These are phyloP conservation scores for Micromussa lordhowensis DNA, from an alignment of 92 coral and sea anemone genomes.

Conservation along the genomic window DNA sequence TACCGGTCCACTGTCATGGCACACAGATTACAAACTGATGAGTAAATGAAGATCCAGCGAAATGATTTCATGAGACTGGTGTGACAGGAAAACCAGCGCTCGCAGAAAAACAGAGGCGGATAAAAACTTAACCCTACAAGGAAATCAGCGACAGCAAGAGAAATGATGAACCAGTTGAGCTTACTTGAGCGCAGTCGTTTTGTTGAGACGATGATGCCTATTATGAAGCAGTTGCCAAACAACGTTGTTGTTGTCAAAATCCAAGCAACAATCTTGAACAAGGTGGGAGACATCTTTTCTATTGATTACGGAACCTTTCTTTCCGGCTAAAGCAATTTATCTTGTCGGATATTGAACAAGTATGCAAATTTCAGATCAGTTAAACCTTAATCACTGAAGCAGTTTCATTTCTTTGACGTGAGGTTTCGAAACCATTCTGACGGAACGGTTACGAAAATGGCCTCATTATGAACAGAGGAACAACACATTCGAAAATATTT, in stretches of 20 bases:
- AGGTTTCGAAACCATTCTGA: no score
- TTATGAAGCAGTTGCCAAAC: not conserved
- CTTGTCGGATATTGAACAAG: no score
- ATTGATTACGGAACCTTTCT: no score
- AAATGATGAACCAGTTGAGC: conserved; percentile 1
- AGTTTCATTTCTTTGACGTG: no score
- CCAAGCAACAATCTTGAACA: not conserved
- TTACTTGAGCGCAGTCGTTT: not conserved
- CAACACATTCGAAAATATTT: no score
- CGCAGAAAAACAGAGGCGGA: conserved; percentile 10
- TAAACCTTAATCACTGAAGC: no score
- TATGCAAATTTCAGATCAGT: no score
- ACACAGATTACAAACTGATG: conserved; percentile 2
- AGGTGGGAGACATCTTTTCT: no score
- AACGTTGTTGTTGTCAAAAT: not conserved
- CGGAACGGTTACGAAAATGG: no score
- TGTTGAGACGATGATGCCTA: not conserved
- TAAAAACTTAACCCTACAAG: not conserved
- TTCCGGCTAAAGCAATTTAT: no score
- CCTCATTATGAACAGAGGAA: no score
- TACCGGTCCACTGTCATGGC: not conserved
- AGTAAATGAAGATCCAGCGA: conserved; percentile 18
- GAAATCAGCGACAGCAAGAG: conserved; percentile 5
- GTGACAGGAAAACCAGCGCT: not conserved
- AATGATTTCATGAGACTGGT: not conserved